phyloP scores from a whole-genome alignment of 30 jellyfish, hydroid and myxozoan species.

The Cassiopea xamachana region DNA sequence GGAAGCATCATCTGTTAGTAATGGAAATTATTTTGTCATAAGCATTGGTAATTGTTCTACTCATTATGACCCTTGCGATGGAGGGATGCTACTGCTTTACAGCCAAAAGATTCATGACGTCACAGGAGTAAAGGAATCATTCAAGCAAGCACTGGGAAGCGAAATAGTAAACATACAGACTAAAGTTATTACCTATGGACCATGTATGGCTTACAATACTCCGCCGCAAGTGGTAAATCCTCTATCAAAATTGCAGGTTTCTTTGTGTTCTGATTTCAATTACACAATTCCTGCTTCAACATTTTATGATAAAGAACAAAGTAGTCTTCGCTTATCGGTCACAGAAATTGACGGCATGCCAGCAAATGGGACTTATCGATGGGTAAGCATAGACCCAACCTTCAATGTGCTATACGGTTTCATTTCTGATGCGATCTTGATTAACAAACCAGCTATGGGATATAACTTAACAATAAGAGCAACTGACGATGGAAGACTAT shows the following conservation, averaged over 20 bases:
- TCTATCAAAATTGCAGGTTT: constrained; percentile 4
- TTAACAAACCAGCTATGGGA: constrained; percentile 64
- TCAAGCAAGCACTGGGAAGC: constrained; percentile 41
- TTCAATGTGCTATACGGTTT: constrained; percentile 35
- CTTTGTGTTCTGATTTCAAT: constrained; percentile 39
- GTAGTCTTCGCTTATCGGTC: constrained; percentile 30
- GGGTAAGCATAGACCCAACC: constrained; percentile 38
- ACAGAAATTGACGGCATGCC: constrained; percentile 64
- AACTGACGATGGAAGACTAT: constrained; percentile 63
- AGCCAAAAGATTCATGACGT: neutral
- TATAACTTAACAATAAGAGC: constrained; percentile 82
- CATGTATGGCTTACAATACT: constrained; percentile 23
- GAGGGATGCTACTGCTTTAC: neutral
- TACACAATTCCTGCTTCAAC: constrained; percentile 38
- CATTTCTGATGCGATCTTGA: constrained; percentile 59
- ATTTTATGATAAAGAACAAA: constrained; percentile 47
- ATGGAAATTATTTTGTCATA: constrained; percentile 14
- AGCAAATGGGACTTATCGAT: constrained; percentile 35
- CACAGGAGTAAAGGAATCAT: constrained; percentile 8
- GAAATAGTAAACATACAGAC: neutral
- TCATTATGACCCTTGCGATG: constrained; percentile 28
- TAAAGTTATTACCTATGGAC: constrained; percentile 13
- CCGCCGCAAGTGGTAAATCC: constrained; percentile 36
- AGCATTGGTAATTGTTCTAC: constrained; percentile 40
- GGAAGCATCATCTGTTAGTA: neutral